Base-by-base conservation (phyloP, 2,888 invertebrate genomes). In the Balanococcus diminutus region DNA sequence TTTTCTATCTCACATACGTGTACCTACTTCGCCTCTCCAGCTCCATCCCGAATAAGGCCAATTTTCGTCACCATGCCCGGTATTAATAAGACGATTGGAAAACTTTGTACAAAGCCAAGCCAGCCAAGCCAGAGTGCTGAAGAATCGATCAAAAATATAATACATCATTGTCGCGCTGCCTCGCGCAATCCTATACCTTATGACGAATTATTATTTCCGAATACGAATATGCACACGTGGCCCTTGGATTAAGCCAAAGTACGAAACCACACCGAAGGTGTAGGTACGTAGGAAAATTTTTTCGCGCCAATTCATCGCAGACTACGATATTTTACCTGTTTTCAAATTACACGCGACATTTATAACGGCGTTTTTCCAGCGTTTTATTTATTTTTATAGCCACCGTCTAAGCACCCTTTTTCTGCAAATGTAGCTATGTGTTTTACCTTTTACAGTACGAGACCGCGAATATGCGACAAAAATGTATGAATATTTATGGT, bases 271-370 rank as follows among this genome's bases (percentile, higher is more conserved):
- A 8, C 25, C 61, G 39, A 5, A 11, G 11, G 11, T 8, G 5
- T 8, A 39, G 5, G 5, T 14, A 11, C 9, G 14, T 9, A 2
- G 61, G 14, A 61, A 61, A 25, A 25, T 19, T 19, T 61, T 61
- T 61, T 25, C 11, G 2, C 22, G 61, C 39, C 39, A 25, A 61
- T 61, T 61, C 61, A 11, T 61, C 61, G 61, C 1, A 1, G 61
- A 61, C n/a, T n/a, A n/a, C 61, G 61, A 61, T 61, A 61, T 61
- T 61, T 61, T 25, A 61, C 61, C 61, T 61, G 61, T 61, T 61
- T 61, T 61, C 46, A 46, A 46, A 61, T 61, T 61, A 61, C 25
- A 61, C 61, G 61, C 61, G 61, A 61, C 61, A 61, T 61, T 61
- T 61, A 61, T 61, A 61, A 61, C 61, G 61, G 61, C 14, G 61